Evolutionary conservation across 2,113 vertebrate genomes (phyloP).

Genomic region (Seriola aureovittata): DNA sequence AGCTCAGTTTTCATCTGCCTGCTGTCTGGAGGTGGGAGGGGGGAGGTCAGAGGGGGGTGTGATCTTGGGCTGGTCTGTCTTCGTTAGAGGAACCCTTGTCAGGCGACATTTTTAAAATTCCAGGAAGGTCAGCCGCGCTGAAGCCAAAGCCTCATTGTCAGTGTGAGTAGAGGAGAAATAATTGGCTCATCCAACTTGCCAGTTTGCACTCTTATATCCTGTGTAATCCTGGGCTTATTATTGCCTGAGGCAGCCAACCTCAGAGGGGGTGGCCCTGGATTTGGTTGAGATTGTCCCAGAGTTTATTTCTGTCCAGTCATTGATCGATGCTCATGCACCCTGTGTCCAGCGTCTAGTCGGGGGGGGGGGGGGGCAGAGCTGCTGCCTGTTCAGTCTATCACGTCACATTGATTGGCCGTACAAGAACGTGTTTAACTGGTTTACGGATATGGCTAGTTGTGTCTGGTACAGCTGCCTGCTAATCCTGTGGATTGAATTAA

Average conservation of each 20-base stretch:
- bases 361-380: constrained; percentile 11
- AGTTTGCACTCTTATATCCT: constrained; percentile 58
- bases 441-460: constrained; percentile 32
- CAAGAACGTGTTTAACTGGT: constrained; percentile 48
- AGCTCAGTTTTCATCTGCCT: not conserved
- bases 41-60: not conserved
- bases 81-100: constrained; percentile 27
- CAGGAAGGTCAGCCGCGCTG: constrained; percentile 52
- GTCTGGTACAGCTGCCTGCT: constrained; percentile 32
- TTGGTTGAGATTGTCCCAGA: constrained; percentile 51
- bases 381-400: constrained; percentile 23
- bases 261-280: constrained; percentile 68
- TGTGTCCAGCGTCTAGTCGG: not conserved
- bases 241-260: constrained; percentile 47
- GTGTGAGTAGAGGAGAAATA: constrained; percentile 64
- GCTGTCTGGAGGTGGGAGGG: not conserved
- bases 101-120: constrained; percentile 47
- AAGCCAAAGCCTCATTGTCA: constrained; percentile 31
- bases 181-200: constrained; percentile 70
- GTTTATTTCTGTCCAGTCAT: constrained; percentile 61
- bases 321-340: constrained; percentile 26
- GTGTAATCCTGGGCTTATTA: constrained; percentile 75
- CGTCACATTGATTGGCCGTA: constrained; percentile 16
- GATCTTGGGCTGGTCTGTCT: not conserved
- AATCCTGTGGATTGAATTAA: constrained; percentile 79